phyloP scores from a whole-genome alignment of 2,113 vertebrate genomes.

The Cheirogaleus medius region DNA sequence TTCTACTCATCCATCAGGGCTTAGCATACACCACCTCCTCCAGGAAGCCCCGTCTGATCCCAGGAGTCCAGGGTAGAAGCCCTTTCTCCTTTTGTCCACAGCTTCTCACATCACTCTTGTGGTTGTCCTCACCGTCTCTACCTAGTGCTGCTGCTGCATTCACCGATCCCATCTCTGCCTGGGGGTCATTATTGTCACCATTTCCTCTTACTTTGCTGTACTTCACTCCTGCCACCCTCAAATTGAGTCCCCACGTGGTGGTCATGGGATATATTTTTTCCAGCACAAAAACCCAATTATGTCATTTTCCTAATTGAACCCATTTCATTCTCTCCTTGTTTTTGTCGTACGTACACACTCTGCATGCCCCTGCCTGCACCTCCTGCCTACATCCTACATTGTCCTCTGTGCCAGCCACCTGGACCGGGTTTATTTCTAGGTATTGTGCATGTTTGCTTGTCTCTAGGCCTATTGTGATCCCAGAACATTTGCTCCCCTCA shows the following conservation, averaged over 20 bases:
- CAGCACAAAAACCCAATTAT: neutral
- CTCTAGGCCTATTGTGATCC: neutral
- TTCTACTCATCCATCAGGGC: neutral
- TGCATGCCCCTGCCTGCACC: accelerated
- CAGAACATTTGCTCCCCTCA: neutral
- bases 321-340: neutral
- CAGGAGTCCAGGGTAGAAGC: neutral
- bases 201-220: neutral
- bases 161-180: accelerated
- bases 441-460: neutral
- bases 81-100: neutral
- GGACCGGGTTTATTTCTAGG: neutral
- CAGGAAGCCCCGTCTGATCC: neutral
- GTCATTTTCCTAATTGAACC: neutral
- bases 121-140: neutral
- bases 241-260: accelerated
- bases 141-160: neutral
- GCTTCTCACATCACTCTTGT: neutral
- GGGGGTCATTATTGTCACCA: accelerated
- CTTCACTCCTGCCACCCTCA: neutral
- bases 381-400: neutral
- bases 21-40: neutral
- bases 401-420: neutral
- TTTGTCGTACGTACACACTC: neutral
- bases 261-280: neutral